These are phyloP conservation scores for Recurvirostra avosetta DNA, from an alignment of 2,113 vertebrate genomes.

Conservation along the genomic window DNA sequence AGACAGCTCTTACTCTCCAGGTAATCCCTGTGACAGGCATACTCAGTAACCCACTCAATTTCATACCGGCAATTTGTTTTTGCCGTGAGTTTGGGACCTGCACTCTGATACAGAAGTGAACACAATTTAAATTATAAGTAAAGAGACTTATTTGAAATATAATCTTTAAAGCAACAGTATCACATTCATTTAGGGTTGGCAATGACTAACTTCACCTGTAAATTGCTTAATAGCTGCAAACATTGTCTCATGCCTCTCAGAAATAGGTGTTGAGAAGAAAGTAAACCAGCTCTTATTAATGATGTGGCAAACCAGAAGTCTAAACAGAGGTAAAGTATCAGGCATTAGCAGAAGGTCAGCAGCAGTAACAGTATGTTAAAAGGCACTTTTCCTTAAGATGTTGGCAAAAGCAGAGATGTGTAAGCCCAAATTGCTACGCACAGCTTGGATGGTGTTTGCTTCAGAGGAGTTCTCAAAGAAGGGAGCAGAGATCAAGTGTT, in stretches of 20 bases:
- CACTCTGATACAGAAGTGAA: constrained; percentile 72
- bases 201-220: neutral
- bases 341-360: neutral
- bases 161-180: neutral
- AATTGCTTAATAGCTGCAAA: neutral
- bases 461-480: neutral
- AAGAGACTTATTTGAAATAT: neutral
- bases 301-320: neutral
- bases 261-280: neutral
- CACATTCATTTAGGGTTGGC: neutral
- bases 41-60: constrained; percentile 93
- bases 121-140: neutral
- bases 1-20: constrained; percentile 83
- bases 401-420: neutral
- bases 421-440: neutral
- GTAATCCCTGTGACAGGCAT: constrained; percentile 93
- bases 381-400: neutral
- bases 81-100: constrained; percentile 85
- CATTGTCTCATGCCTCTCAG: neutral
- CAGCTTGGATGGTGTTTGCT: neutral
- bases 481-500: neutral
- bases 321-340: neutral
- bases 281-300: neutral
- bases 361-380: neutral
- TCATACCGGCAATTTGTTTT: constrained; percentile 89